Base-by-base conservation (phyloP, 2,888 invertebrate species). In the Pocota personata region DNA sequence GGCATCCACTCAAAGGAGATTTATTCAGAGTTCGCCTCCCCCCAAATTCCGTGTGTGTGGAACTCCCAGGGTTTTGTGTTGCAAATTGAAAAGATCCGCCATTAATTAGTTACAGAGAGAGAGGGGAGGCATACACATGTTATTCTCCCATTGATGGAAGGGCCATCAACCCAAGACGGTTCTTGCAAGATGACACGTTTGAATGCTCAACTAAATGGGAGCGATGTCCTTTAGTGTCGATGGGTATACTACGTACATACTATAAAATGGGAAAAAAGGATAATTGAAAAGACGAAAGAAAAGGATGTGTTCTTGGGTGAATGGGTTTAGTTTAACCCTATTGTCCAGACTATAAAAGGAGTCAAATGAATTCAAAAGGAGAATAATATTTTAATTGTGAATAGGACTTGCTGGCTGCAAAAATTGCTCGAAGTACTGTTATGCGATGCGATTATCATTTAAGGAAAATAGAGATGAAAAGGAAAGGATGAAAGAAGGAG, bases 101-200 rank as follows among this genome's bases (percentile, higher is more conserved):
- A 69, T 43, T 67, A 84, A 80, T 75, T 62, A 67, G 58, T 73
- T 62, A 72, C 50, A 69, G 43, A 58, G 32, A 37, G 58, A 60
- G 21, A 30, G 73, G 1, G 8, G 16, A 10, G 8, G 16, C 14
- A 30, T 4, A 55, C 16, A 60, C 16, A 62, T 19, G 16, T 37
- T 50, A 37, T 27, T 48, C 55, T 55, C 24, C 46, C 27, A 75
- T 73, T 84, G 62, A 84, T 40, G 67, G 30, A 69, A 75, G 73
- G 79, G 79, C 67, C 73, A 84, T 79, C 79, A 67, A 64, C 79
- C 79, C 32, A 69, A 57, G 69, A 79, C 30, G 27, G 12, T 46
- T 73, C 72, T 73, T 60, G 35, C 37, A 58, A 27, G 40, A 69
- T 12, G 71, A 43, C 24, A 69, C 57, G 57, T 82, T 77, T 77